Evolutionary conservation across 2,888 invertebrate species (phyloP), one percentile per base, ranked within the genome.

Genomic region (Tricholauxania praeusta): DNA sequence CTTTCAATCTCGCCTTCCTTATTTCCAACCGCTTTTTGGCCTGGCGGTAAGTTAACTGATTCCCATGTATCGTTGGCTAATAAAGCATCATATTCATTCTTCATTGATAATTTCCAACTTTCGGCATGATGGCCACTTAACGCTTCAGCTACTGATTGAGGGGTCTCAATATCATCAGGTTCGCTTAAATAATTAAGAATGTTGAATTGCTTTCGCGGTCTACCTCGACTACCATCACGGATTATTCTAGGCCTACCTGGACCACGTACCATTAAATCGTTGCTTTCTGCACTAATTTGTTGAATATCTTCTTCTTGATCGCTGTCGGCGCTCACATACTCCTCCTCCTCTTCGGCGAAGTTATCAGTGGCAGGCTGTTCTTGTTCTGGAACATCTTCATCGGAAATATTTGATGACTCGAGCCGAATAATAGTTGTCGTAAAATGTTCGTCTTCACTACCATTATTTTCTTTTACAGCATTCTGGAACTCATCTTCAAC

Each of bases 401-500:
- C 52, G 14, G 52, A 52, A 52, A 3, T 4, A 14, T 3, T 3
- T n/a, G 14, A n/a, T 6, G 52, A 52, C 52, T 52, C 52, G n/a
- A 52, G 52, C 14, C 52, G 52, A 52, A 52, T 52, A 52, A 52
- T 52, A 8, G 14, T 52, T 52, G 52, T 52, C 5, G n/a, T n/a
- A n/a, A 52, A 52, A n/a, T 3, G 3, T n/a, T 52, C 8, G n/a
- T 52, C n/a, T 52, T 8, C 15, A n/a, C n/a, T 8, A n/a, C 15
- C n/a, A 3, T 3, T n/a, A 4, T 52, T 52, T 52, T 8, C 52
- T n/a, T 14, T 52, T n/a, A 7, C 15, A 5, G 10, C 60, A 17
- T 14, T 60, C 14, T 60, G 4, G 15, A 60, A 28, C 60, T 60
- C 32, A 60, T 17, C 60, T 60, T 60, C 60, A 60, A 32, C 32